Conservation (phyloP, 1,140 invertebrate genomes). For the Drosophila lacteicornis region DNA sequence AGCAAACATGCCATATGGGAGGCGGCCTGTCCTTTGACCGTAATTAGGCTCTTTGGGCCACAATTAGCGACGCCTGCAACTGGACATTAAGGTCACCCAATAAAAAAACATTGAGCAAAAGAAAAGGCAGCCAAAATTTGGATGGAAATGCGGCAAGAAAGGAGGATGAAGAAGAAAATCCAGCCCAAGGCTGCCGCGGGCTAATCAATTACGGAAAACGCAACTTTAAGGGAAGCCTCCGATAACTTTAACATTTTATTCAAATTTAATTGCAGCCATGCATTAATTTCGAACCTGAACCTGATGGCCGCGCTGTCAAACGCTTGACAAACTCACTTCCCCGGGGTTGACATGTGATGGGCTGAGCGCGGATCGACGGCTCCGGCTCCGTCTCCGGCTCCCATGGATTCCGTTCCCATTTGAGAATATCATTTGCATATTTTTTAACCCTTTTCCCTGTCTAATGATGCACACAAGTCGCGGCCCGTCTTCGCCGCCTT, state of each 20-base stretch:
- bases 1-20: slow-evolving; percentile 31
- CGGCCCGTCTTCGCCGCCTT: slow-evolving; percentile 45
- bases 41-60: slow-evolving; percentile 15
- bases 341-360: slow-evolving; percentile 28
- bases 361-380: background rate
- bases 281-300: slow-evolving; percentile 63
- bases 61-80: slow-evolving; percentile 28
- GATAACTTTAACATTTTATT: slow-evolving; percentile 74
- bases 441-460: slow-evolving; percentile 50
- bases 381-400: slow-evolving; percentile 4
- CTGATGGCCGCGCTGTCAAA: slow-evolving; percentile 69
- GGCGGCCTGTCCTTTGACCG: slow-evolving; percentile 1
- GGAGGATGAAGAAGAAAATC: slow-evolving; percentile 8
- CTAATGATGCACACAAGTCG: slow-evolving; percentile 26
- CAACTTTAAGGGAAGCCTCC: slow-evolving; percentile 34
- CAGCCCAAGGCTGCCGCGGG: slow-evolving; percentile 38
- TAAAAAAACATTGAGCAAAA: background rate
- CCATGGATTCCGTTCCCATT: slow-evolving; percentile 38
- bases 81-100: slow-evolving; percentile 26
- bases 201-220: slow-evolving; percentile 71
- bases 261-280: slow-evolving; percentile 75
- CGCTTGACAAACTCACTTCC: slow-evolving; percentile 60
- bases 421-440: slow-evolving; percentile 49
- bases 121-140: background rate
- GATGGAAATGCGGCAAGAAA: background rate